These are phyloP conservation scores for Drosophila koepferae DNA, from an alignment of 2,888 invertebrate genomes.

Conservation along the genomic window DNA sequence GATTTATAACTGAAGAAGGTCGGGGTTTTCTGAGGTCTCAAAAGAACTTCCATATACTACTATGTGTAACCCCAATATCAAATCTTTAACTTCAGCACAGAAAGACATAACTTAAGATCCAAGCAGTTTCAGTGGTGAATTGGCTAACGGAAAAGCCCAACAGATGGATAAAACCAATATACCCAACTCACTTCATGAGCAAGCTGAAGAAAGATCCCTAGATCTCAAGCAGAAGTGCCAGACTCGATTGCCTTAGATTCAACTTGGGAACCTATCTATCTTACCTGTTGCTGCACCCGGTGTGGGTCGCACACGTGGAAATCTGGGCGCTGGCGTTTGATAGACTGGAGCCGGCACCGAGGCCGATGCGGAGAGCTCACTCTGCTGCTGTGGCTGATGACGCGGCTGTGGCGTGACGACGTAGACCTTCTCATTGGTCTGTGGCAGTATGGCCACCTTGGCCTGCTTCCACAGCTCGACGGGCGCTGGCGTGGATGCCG, in stretches of 20 bases:
- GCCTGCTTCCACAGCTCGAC: conserved; percentile 88
- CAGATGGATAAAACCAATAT: no score
- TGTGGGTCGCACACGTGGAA: conserved; percentile 86
- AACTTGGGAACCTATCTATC: rapidly evolving
- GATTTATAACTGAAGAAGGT: no score
- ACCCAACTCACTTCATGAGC: no score
- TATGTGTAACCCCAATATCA: no score
- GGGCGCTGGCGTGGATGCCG: conserved; percentile 48
- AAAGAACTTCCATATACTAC: no score
- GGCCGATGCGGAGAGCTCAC: conserved; percentile 43
- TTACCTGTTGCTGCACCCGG: conserved; percentile 84
- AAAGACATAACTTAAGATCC: no score
- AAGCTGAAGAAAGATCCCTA: neutral
- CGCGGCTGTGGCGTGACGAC: conserved; percentile 91
- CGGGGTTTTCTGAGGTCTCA: no score
- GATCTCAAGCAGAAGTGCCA: neutral
- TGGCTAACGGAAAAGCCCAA: no score
- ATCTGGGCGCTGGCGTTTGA: conserved; percentile 75
- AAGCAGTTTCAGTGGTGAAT: no score
- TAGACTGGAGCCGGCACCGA: conserved; percentile 60
- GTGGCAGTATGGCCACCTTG: conserved; percentile 90
- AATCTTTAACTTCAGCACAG: no score
- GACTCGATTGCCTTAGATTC: neutral
- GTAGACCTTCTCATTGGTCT: conserved; percentile 92
- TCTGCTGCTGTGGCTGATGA: conserved; percentile 46